These are phyloP conservation scores for Stenodema calcarata DNA, from an alignment of 2,888 invertebrate genomes.

Conservation along the genomic window DNA sequence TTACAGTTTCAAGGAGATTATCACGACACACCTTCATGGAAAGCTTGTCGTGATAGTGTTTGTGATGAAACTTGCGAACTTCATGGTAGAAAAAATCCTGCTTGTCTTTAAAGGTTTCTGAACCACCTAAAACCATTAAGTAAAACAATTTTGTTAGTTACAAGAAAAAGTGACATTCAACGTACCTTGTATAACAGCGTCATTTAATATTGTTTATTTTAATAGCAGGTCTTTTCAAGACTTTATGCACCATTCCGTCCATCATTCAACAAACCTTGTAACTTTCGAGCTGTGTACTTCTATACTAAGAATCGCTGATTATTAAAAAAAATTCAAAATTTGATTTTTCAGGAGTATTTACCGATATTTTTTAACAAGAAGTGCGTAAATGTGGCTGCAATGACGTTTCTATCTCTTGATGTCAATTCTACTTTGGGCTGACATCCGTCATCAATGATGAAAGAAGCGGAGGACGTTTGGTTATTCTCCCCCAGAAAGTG, in stretches of 20 bases:
- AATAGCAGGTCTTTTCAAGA: too few species aligned
- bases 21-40: slow-evolving; percentile 81
- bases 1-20: slow-evolving; percentile 78
- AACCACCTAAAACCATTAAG: slow-evolving; percentile 69
- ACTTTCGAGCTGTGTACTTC: too few species aligned
- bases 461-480: slow-evolving; percentile 67
- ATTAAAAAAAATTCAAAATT: too few species aligned
- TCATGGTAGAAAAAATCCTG: slow-evolving; percentile 82
- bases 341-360: slow-evolving; percentile 57
- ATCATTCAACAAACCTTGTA: too few species aligned
- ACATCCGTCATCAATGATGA: slow-evolving; percentile 89
- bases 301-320: too few species aligned
- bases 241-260: too few species aligned
- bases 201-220: too few species aligned
- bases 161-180: too few species aligned
- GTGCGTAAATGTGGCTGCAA: slow-evolving; percentile 91
- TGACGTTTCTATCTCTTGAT: slow-evolving; percentile 85
- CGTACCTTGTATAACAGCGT: too few species aligned
- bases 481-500: slow-evolving; percentile 70
- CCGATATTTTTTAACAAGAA: slow-evolving; percentile 90
- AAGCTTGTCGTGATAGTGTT: slow-evolving; percentile 85
- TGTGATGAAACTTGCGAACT: slow-evolving; percentile 83
- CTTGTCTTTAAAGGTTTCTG: slow-evolving; percentile 89
- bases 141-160: neutral
- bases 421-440: slow-evolving; percentile 85